Evolutionary conservation across 2,888 invertebrate genomes (phyloP).

Genomic region (Luperina nickerlii): DNA sequence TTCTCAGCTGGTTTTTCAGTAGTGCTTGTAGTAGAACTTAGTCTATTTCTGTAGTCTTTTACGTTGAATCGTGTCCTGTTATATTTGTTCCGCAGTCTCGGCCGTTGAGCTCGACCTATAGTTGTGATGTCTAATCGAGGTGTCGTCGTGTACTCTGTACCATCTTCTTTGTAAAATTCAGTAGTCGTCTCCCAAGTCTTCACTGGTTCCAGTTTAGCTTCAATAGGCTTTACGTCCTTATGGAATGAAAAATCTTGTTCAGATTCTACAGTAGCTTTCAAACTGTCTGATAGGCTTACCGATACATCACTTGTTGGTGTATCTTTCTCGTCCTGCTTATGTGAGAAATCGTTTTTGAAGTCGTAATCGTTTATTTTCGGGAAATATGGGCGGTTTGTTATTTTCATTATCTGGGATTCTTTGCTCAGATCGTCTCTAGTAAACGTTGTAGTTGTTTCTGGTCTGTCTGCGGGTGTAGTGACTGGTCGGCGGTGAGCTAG

Average conservation of each 20-base stretch:
- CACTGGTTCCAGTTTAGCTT: conserved; percentile 80
- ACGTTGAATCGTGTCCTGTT: conserved; percentile 94
- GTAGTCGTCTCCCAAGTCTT: conserved; percentile 77
- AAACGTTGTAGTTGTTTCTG: conserved; percentile 81
- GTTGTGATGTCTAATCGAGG: conserved; percentile 78
- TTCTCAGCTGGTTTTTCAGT: conserved; percentile 81
- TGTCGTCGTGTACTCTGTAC: conserved; percentile 77
- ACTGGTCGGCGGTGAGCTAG: conserved; percentile 80
- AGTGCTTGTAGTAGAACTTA: conserved; percentile 90
- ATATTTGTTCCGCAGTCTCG: conserved; percentile 88
- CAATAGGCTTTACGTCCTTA: conserved; percentile 85
- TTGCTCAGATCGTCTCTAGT: conserved; percentile 78
- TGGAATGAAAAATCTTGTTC: conserved; percentile 85
- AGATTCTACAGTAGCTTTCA: conserved; percentile 75
- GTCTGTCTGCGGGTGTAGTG: conserved; percentile 78
- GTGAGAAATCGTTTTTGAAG: conserved; percentile 82
- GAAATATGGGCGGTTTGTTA: conserved; percentile 81
- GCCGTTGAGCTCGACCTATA: conserved; percentile 77
- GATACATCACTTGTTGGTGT: conserved; percentile 89
- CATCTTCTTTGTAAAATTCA: conserved; percentile 71
- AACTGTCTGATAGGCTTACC: conserved; percentile 80
- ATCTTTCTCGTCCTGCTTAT: conserved; percentile 89
- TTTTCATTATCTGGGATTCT: conserved; percentile 89
- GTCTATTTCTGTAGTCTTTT: conserved; percentile 93
- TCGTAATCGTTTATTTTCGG: conserved; percentile 77